Conservation (phyloP, 2,113 vertebrate species). For the Psettodes erumei region DNA sequence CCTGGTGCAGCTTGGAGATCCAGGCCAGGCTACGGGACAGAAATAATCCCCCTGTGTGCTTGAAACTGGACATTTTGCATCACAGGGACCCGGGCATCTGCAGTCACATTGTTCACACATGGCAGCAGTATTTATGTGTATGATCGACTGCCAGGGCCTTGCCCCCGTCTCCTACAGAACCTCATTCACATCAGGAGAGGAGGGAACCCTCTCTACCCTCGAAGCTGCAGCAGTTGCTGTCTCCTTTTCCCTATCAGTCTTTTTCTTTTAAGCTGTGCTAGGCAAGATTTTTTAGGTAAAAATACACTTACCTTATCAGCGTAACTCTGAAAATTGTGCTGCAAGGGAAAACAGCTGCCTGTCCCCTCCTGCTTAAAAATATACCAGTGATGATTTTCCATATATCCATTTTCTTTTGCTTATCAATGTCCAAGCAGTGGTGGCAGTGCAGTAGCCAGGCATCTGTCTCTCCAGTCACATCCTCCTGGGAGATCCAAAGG, state of each 20-base stretch:
- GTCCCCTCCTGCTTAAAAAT: background rate
- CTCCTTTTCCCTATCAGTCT: background rate
- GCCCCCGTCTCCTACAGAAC: background rate
- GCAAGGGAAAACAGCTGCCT: background rate
- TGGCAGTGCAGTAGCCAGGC: background rate
- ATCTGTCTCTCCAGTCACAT: background rate
- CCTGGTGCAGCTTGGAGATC: conserved; percentile 11
- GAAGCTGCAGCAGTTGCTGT: conserved; percentile 10
- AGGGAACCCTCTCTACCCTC: conserved; percentile 30
- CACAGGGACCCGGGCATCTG: conserved; percentile 30
- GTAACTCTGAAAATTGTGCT: conserved; percentile 9
- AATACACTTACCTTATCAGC: conserved; percentile 24
- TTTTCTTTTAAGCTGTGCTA: conserved; percentile 2
- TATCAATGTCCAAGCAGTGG: background rate
- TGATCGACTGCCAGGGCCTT: background rate
- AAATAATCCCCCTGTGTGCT: conserved; percentile 33
- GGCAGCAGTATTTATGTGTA: conserved; percentile 64
- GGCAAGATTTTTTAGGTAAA: background rate
- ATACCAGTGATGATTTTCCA: background rate
- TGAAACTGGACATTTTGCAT: conserved; percentile 24
- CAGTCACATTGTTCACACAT: conserved; percentile 51
- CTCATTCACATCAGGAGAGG: background rate
- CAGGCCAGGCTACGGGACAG: conserved; percentile 22
- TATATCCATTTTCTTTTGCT: background rate
- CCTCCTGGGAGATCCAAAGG: background rate